Evolutionary conservation across 2,888 invertebrate genomes (phyloP), one percentile per base, ranked within the genome.

Genomic region (Drosophila pseudotakahashii): DNA sequence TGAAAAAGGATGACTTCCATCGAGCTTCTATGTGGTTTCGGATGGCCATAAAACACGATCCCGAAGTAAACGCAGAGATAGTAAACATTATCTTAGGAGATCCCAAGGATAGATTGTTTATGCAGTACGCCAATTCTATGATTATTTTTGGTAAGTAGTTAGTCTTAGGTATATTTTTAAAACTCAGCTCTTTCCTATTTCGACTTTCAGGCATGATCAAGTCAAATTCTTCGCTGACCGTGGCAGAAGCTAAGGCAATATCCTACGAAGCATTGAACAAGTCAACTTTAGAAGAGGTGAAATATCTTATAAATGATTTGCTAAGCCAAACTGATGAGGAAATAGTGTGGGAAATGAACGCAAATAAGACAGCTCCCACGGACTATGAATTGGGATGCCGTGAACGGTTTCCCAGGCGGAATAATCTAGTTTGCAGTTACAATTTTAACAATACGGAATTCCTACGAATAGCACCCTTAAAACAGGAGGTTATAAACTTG

Each of bases 11-110:
- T 4, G 66, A 81, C 14, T 82, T 63, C n/a, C 50, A 32, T 4
- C 60, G 67, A 5, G 73, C 82, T 2, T 42, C 66, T 0, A 19
- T 53, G 19, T 82, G 81, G 81, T 82, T 75, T 47, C 75, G 69
- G 2, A 37, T 63, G n/a, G 69, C 61, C 0, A 14, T 81, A 0
- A 68, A 66, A 3, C 48, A 44, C 0, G 37, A 64, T 2, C 14
- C 42, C 0, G 71, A 78, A 26, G 11, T 55, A 0, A 54, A 76
- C 19, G 32, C 7, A 3, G n/a, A 59, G 2, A 10, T 39, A 7
- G 64, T 58, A 6, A 61, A 54, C 5, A 13, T 61, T 11, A 16
- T 61, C 2, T 30, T 82, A 0, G 77, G 71, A 10, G 13, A 60
- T 2, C 34, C 78, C 1, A 7, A 47, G 2, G 9, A 37, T 5